Percentiles rank a stretch among this genome's conserved stretches.
phyloP scores from a whole-genome alignment of 2,888 invertebrate genomes.

The Norana najaformis region DNA sequence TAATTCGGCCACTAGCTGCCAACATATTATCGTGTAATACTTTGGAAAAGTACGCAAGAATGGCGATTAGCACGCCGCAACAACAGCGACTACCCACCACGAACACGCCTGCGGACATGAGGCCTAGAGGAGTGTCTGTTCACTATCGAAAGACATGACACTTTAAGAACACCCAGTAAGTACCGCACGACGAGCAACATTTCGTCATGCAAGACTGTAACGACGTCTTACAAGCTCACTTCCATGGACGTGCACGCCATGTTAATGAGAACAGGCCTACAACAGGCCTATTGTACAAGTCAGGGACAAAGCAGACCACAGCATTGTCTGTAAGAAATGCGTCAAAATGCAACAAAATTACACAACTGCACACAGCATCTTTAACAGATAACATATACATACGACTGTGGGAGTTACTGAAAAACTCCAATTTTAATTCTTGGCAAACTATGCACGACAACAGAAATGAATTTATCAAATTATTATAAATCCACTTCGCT shows the following conservation, averaged over 20 bases:
- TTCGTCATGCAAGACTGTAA: not conserved
- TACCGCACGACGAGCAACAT: not conserved
- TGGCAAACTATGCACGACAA: not conserved
- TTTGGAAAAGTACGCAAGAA: slow-evolving; percentile 5
- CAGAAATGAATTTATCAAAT: not conserved
- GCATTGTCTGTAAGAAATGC: slow-evolving; percentile 13
- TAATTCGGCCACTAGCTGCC: not conserved
- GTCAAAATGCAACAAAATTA: not conserved
- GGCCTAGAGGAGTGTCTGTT: not conserved
- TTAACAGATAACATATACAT: not conserved
- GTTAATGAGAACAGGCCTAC: not conserved
- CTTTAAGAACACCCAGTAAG: not conserved
- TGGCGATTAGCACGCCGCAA: slow-evolving; percentile 3
- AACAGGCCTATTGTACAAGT: slow-evolving; percentile 13
- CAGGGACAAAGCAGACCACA: not conserved
- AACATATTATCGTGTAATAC: not conserved
- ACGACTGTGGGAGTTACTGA: not conserved
- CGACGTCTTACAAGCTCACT: not conserved
- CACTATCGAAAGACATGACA: not conserved
- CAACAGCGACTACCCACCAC: not conserved
- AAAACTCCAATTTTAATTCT: not conserved
- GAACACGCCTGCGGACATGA: not conserved
- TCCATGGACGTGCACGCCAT: not conserved
- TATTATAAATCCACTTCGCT: slow-evolving; percentile 13
- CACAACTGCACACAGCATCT: not conserved